Conservation (phyloP, 2,888 invertebrate species). For the Macaria liturata region DNA sequence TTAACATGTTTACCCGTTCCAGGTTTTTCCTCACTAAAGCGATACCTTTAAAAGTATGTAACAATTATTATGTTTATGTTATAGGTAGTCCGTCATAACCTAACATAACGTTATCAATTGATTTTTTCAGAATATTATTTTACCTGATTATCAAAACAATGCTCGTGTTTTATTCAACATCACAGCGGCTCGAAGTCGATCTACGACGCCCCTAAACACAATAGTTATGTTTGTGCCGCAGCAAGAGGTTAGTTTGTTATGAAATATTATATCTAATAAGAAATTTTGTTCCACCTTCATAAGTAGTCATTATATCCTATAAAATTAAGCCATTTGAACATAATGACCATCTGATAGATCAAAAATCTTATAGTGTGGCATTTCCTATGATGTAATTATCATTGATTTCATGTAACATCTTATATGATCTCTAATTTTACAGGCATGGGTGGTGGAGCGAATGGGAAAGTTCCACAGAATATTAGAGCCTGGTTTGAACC, state of each 20-base stretch:
- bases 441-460: constrained; percentile 98
- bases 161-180: constrained; percentile 62
- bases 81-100: background rate
- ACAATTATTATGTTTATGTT: constrained; percentile 6
- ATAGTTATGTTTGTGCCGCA: constrained; percentile 99
- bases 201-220: constrained; percentile 94
- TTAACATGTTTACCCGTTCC: constrained; percentile 75
- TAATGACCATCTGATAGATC: too few species aligned
- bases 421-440: constrained; percentile 13
- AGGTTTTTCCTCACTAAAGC: constrained; percentile 63
- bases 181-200: constrained; percentile 64
- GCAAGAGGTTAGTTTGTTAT: constrained; percentile 89
- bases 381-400: too few species aligned
- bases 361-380: too few species aligned
- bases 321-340: too few species aligned
- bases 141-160: constrained; percentile 70
- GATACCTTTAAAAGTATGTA: constrained; percentile 46
- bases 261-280: background rate
- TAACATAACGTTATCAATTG: too few species aligned
- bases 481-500: constrained; percentile 96
- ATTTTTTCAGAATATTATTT: constrained; percentile 67
- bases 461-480: constrained; percentile 99
- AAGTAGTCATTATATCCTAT: too few species aligned
- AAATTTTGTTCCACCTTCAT: too few species aligned
- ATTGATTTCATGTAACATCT: too few species aligned